Evolutionary conservation across 2,888 invertebrate species (phyloP).

Genomic region (Spodoptera exigua): DNA sequence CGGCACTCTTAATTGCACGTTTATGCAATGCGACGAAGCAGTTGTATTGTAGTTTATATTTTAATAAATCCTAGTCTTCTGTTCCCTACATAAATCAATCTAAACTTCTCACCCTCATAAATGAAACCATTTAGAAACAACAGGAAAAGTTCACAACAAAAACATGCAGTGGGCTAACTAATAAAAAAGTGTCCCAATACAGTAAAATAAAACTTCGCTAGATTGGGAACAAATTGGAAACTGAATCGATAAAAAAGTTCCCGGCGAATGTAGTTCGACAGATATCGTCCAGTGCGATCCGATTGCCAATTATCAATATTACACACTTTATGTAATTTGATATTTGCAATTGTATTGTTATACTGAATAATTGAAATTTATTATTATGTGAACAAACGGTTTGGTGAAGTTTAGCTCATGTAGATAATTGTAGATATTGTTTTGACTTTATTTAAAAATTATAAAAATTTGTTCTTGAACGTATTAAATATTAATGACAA

Average conservation of each 20-base stretch:
- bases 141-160: not conserved
- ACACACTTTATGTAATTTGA: not conserved
- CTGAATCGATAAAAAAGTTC: slow-evolving; percentile 32
- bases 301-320: slow-evolving; percentile 20
- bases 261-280: slow-evolving; percentile 11
- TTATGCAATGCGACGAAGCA: too few relatives aligned
- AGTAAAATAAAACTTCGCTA: slow-evolving; percentile 26
- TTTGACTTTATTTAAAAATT: too few relatives aligned
- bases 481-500: too few relatives aligned
- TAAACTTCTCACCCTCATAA: not conserved
- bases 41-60: too few relatives aligned
- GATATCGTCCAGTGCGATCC: slow-evolving; percentile 18
- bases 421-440: too few relatives aligned
- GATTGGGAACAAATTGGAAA: slow-evolving; percentile 47
- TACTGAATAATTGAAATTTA: too few relatives aligned
- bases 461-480: too few relatives aligned
- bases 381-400: too few relatives aligned
- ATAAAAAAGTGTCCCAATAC: slow-evolving; percentile 23
- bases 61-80: not conserved
- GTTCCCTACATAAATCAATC: not conserved
- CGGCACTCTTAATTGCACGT: too few relatives aligned
- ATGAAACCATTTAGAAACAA: not conserved
- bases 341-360: not conserved
- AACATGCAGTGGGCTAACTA: slow-evolving; percentile 2
- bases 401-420: too few relatives aligned